These are phyloP conservation scores for Myotis vivesi DNA, from an alignment of 2,797 vertebrate genomes.

Conservation along the genomic window DNA sequence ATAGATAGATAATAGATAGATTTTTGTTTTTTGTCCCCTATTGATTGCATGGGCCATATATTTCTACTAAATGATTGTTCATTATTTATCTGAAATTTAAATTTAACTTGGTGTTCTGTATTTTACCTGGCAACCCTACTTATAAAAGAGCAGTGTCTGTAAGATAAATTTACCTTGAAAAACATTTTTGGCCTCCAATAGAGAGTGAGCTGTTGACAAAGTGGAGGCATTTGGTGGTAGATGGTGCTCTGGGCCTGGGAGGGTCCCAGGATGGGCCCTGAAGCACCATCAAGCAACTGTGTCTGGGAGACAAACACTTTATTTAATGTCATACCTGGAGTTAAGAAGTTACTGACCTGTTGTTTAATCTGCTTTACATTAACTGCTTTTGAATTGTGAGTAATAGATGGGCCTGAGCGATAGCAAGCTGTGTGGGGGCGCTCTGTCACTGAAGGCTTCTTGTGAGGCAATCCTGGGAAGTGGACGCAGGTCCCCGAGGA, in stretches of 20 bases:
- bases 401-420: slow-evolving; percentile 18
- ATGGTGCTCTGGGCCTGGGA: neutral
- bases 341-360: slow-evolving; percentile 38
- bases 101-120: neutral
- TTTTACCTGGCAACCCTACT: neutral
- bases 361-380: slow-evolving; percentile 17
- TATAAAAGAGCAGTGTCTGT: neutral
- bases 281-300: neutral
- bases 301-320: neutral
- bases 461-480: neutral
- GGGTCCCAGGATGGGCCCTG: neutral
- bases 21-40: neutral
- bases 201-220: neutral
- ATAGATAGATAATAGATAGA: no score
- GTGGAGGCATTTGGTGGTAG: neutral
- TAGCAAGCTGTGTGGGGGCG: neutral
- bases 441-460: neutral
- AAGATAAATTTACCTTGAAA: neutral
- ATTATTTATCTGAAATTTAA: slow-evolving; percentile 28
- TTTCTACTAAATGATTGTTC: neutral
- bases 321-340: slow-evolving; percentile 3
- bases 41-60: neutral
- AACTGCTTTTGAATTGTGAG: slow-evolving; percentile 38
- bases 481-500: neutral
- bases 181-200: neutral